Percentiles rank a stretch among this genome's conserved stretches.
Evolutionary conservation across 2,113 vertebrate genomes (phyloP).

Genomic region (Aptenodytes forsteri): DNA sequence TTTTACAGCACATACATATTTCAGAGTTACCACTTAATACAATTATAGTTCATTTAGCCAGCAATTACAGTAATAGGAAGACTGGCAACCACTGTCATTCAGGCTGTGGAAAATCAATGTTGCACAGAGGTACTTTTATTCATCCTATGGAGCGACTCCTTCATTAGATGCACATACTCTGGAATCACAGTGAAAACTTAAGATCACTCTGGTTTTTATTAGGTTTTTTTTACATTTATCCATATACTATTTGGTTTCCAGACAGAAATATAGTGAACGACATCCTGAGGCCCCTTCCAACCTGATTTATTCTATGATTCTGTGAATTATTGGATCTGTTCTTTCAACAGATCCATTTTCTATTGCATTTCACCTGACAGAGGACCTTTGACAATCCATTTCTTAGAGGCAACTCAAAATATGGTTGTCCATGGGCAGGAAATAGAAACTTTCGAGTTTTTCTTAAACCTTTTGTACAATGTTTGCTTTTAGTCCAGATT

Average conservation of each 20-base stretch:
- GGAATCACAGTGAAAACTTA: background rate
- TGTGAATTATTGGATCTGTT: background rate
- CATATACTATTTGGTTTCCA: background rate
- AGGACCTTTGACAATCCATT: background rate
- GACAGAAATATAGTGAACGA: background rate
- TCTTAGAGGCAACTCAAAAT: background rate
- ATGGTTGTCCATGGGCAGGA: background rate
- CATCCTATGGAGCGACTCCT: constrained; percentile 20
- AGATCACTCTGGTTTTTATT: background rate
- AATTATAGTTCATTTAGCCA: constrained; percentile 80
- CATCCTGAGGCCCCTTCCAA: background rate
- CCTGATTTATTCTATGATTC: background rate
- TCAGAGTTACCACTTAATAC: constrained; percentile 79
- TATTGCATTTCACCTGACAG: constrained; percentile 15
- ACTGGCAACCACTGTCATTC: constrained; percentile 73
- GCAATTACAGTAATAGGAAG: constrained; percentile 80
- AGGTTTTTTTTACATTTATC: background rate
- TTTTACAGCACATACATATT: constrained; percentile 69
- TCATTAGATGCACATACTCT: background rate
- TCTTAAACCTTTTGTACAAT: background rate
- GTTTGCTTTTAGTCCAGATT: constrained; percentile 34
- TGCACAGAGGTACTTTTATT: constrained; percentile 38
- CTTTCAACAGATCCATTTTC: constrained; percentile 2
- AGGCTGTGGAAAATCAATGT: constrained; percentile 69
- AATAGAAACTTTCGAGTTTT: background rate